Evolutionary conservation across 2,113 vertebrate genomes (phyloP), one percentile per base, ranked within the genome.

Genomic region (Nannobrachium achirus): DNA sequence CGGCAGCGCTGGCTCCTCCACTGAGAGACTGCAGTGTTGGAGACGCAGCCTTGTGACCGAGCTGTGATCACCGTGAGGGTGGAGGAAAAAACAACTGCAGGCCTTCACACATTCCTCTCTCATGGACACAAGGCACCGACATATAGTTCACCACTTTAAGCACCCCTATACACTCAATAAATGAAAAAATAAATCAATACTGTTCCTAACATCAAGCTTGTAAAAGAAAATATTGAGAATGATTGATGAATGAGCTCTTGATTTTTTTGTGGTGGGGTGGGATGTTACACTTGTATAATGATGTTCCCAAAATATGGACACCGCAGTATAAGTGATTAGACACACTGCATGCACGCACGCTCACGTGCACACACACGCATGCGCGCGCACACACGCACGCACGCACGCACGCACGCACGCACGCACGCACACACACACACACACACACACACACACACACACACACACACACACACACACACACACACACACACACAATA

Each of bases 41-140:
- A 7, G 51, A 56, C 50, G 44, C 1, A 25, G 58, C 71, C 88
- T 59, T 89, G 86, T 92, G 91, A 93, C 88, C 45, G 8, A 19
- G 58, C 53, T 56, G 67, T 92, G 90, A 91, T 88, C 72, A 15
- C 68, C 69, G 61, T 69, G 20, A 74, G 25, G 25, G 25, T 63
- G 56, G 50, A 56, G 46, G 45, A 41, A 33, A 65, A 71, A 55
- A 77, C 63, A 84, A 83, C 67, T 58, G 39, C 16, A 40, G 11
- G 76, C 75, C 84, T 79, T 88, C 75, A 85, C 56, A 41, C 69
- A 77, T 73, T 79, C 81, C 78, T 64, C 2, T 7, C 63, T 50
- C 68, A 58, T 65, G 56, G 56, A 48, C n/a, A n/a, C 44, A 15
- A 53, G 49, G 18, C 67, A 63, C 50, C 70, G 18, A 51, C 66